A percentile compares a stretch with the other conserved stretches of the same genome.
These are phyloP conservation scores for Alcis repandata DNA, from an alignment of 2,888 invertebrate species.

Conservation along the genomic window DNA sequence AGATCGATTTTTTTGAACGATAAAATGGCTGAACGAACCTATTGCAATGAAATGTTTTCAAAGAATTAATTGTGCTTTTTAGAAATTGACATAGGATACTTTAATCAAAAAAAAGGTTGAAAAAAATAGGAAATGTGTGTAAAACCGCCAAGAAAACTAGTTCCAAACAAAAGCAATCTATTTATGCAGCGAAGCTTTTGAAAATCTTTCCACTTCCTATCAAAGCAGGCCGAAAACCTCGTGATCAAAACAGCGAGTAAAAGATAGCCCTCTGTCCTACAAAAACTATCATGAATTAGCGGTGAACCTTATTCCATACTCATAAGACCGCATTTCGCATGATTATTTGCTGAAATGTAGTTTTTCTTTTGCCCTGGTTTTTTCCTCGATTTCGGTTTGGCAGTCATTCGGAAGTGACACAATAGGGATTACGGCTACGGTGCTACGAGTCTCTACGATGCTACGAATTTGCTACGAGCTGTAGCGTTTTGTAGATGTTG, in stretches of 20 bases:
- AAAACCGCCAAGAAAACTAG: background rate
- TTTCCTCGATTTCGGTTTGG: constrained; percentile 46
- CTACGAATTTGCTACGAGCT: constrained; percentile 35
- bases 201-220: constrained; percentile 14
- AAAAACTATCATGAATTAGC: constrained; percentile 26
- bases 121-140: background rate
- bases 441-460: constrained; percentile 39
- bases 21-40: background rate
- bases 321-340: constrained; percentile 23
- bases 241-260: constrained; percentile 42
- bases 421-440: constrained; percentile 44
- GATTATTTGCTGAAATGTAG: constrained; percentile 36
- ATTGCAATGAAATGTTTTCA: too few species aligned
- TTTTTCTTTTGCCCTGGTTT: constrained; percentile 46
- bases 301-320: constrained; percentile 34
- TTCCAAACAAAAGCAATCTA: constrained; percentile 9
- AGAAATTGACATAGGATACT: too few species aligned
- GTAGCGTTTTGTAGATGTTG: constrained; percentile 20
- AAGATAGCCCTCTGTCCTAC: constrained; percentile 31
- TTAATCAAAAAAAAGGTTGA: too few species aligned
- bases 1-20: background rate
- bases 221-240: constrained; percentile 20
- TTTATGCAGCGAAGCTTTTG: constrained; percentile 11
- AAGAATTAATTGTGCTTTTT: too few species aligned
- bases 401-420: constrained; percentile 47